Base-by-base conservation (phyloP, 37 sponge, comb jelly and placozoan genomes). In the Chondrilla cf. caribensis region DNA sequence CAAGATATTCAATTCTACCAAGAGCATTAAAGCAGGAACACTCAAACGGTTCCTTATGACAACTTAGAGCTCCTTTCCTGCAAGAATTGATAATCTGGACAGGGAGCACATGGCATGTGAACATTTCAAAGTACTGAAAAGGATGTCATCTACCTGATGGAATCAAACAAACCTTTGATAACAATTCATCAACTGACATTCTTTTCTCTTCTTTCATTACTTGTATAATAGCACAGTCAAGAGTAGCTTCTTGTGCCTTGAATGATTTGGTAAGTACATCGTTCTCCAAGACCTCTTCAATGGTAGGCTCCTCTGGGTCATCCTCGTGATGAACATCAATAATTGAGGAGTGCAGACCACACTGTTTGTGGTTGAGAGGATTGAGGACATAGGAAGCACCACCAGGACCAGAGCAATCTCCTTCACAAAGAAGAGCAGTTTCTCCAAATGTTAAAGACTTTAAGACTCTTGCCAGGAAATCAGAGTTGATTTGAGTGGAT, bases 191-290 rank as follows among this genome's bases (percentile, higher is more conserved):
- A 1, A 84, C 60, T 70, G 79, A 78, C 77, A 86, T 76, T 55
- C 72, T 76, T 38, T 84, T 89, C 85, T 89, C 90, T 54, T 44
- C 84, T 79, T 93, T 93, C 64, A 93, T 58, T 9, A 84, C 47
- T 25, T 87, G 58, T 26, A 90, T 82, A 21, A 93, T 73, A 57
- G 83, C 88, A 14, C 87, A 42, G 54, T 89, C 90, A 25, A 93
- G 86, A 84, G 89, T 87, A 21, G 87, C 79, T 62, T 86, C 58
- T 19, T 90, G 77, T 58, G 84, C 60, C 60, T 89, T 82, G 78
- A 93, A 86, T 38, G 88, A 65, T 40, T 88, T 82, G 3, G 86
- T 73, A 22, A 93, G 81, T 29, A 81, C 84, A 28, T 51, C 17
- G 29, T 67, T 54, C 33, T 85, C 77, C 64, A n/a, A n/a, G 17